These are phyloP conservation scores for Artemia sinica DNA, from an alignment of 2,888 invertebrate species.

Conservation along the genomic window DNA sequence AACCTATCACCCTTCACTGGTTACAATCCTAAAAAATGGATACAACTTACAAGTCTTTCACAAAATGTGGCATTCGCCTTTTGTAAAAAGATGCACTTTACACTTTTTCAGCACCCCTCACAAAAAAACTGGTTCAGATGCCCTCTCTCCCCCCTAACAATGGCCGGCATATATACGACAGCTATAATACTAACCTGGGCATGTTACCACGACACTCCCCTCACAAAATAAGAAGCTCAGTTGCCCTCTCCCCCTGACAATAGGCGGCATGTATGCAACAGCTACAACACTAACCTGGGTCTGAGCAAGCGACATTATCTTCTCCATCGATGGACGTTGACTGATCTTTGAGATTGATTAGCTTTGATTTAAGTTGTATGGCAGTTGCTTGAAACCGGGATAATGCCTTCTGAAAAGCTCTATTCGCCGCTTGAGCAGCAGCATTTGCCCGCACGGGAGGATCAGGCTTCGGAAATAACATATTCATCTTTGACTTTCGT, in stretches of 20 bases:
- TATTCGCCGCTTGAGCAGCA: conserved; percentile 4
- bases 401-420: conserved; percentile 11
- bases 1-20: too few relatives aligned
- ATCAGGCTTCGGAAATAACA: neutral
- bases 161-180: neutral
- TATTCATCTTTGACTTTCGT: neutral
- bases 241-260: too few relatives aligned
- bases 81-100: too few relatives aligned
- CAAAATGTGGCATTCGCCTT: too few relatives aligned
- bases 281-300: neutral
- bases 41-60: too few relatives aligned
- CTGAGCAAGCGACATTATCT: conserved; percentile 3
- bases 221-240: too few relatives aligned
- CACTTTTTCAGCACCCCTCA: too few relatives aligned
- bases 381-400: conserved; percentile 14
- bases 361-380: conserved; percentile 11
- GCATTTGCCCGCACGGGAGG: conserved; percentile 5
- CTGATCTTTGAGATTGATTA: neutral
- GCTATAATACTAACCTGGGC: neutral
- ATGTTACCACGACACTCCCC: too few relatives aligned
- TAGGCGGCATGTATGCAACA: neutral
- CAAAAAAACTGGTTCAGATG: too few relatives aligned
- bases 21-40: too few relatives aligned
- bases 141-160: too few relatives aligned
- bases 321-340: neutral